Evolutionary conservation across 2,888 invertebrate genomes (phyloP).

Genomic region (Heteromyza rotundicornis): DNA sequence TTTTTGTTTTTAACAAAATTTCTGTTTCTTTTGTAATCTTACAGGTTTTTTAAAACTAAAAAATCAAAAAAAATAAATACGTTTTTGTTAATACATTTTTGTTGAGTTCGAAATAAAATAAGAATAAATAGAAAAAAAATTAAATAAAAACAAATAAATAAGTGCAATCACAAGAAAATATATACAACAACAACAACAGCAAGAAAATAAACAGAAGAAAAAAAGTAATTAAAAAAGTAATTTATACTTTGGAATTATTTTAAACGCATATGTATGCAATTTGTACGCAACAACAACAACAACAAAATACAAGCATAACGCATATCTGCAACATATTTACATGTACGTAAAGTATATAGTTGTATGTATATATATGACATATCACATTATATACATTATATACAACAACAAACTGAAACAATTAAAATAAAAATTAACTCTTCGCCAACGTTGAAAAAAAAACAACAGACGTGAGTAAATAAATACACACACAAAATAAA

Average conservation of each 20-base stretch:
- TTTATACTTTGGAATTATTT: conserved; percentile 53
- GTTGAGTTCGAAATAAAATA: conserved; percentile 41
- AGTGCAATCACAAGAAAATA: conserved; percentile 31
- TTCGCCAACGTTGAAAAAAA: conserved; percentile 13
- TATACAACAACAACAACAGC: conserved; percentile 17
- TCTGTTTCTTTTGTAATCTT: conserved; percentile 11
- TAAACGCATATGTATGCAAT: conserved; percentile 26
- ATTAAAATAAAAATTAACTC: conserved; percentile 11
- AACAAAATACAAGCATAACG: conserved; percentile 17
- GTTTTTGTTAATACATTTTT: conserved; percentile 51
- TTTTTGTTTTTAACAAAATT: conserved; percentile 26
- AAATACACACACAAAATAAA: conserved; percentile 14
- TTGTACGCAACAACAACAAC: conserved; percentile 25
- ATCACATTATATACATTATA: background rate
- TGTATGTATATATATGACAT: conserved; percentile 1
- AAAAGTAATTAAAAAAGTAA: conserved; percentile 51
- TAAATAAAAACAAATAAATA: conserved; percentile 19
- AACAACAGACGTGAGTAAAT: conserved; percentile 10
- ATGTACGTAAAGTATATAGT: too few relatives aligned
- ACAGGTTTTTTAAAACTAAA: conserved; percentile 27
- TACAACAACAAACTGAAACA: conserved; percentile 26
- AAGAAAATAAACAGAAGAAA: conserved; percentile 9
- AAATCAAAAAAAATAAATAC: conserved; percentile 34
- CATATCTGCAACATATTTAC: background rate
- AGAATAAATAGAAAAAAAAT: conserved; percentile 15